Conservation (phyloP, 2,113 vertebrate genomes). For the Otis tarda region DNA sequence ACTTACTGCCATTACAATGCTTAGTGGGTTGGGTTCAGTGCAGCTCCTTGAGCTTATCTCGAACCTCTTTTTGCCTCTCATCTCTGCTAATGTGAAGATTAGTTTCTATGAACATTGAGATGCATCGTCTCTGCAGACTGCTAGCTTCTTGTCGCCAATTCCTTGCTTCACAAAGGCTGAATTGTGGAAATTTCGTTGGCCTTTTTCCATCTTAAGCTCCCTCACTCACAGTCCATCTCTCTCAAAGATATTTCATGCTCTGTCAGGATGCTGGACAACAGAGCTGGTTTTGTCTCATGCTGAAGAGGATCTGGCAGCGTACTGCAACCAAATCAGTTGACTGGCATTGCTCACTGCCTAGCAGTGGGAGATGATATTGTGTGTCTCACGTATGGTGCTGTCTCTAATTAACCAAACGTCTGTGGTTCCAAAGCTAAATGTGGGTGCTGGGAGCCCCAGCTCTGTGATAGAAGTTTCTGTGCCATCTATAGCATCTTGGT, state of each 20-base stretch:
- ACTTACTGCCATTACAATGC: not conserved
- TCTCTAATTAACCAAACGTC: conserved; percentile 2
- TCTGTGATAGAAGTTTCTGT: not conserved
- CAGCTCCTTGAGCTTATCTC: not conserved
- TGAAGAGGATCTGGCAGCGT: not conserved
- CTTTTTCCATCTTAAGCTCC: not conserved
- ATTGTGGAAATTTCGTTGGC: not conserved
- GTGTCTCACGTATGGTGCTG: conserved; percentile 23
- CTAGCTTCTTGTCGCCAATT: not conserved
- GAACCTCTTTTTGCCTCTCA: not conserved
- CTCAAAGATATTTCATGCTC: conserved; percentile 10
- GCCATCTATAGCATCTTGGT: conserved; percentile 1
- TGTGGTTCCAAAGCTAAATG: conserved; percentile 6
- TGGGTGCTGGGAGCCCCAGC: not conserved
- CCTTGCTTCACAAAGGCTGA: not conserved
- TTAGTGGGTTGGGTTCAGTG: not conserved
- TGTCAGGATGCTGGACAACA: conserved; percentile 23
- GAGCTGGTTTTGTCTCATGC: not conserved
- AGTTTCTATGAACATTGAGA: not conserved
- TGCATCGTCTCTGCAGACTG: not conserved
- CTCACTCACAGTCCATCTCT: not conserved
- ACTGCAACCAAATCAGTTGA: not conserved
- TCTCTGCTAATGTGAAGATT: not conserved
- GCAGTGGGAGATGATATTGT: conserved; percentile 8
- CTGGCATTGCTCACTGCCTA: conserved; percentile 12